These are phyloP conservation scores for Silurus lanzhouensis DNA, from an alignment of 2,797 vertebrate genomes.

Conservation along the genomic window DNA sequence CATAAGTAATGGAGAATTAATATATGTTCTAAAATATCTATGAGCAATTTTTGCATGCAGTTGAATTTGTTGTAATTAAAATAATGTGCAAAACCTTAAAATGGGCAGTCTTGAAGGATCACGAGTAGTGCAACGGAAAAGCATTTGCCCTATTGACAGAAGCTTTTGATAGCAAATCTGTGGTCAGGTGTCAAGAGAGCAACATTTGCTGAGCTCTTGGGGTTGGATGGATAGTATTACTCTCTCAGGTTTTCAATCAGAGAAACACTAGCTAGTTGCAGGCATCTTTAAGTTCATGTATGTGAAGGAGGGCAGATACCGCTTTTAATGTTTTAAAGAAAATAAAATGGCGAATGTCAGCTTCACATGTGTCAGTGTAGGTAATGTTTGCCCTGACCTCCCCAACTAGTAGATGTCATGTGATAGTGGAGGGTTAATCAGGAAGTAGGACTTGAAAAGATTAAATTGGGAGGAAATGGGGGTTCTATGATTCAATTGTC, in stretches of 20 bases:
- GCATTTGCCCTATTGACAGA: not conserved
- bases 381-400: not conserved
- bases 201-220: not conserved
- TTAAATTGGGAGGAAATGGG: not conserved
- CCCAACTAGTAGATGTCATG: not conserved
- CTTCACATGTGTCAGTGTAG: not conserved
- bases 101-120: not conserved
- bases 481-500: not conserved
- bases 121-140: not conserved
- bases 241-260: not conserved
- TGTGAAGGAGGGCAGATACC: not conserved
- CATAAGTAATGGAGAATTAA: no score
- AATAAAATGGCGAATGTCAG: not conserved
- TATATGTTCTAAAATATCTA: not conserved
- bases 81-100: not conserved
- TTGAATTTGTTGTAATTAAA: not conserved
- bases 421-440: not conserved
- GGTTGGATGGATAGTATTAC: not conserved
- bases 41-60: not conserved
- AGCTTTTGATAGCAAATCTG: not conserved
- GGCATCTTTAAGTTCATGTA: not conserved
- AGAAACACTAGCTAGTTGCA: not conserved
- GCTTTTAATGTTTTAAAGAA: constrained; percentile 17
- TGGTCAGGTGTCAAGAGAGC: not conserved
- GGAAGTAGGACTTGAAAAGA: not conserved